phyloP scores from a whole-genome alignment of 1,140 invertebrate genomes.

The Globodera ellingtonae region DNA sequence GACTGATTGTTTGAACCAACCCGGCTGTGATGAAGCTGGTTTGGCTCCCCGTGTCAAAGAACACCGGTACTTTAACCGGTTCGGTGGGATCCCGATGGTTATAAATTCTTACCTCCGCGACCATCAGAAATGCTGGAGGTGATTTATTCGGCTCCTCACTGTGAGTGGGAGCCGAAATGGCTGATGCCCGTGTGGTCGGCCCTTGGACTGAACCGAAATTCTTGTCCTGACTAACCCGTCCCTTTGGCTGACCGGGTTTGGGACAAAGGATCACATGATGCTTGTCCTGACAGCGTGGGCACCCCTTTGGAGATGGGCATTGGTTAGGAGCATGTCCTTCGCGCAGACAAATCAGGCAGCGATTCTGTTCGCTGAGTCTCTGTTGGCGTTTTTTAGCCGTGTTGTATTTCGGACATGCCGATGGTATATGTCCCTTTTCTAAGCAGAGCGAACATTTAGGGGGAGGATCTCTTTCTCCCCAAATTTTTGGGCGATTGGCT shows the following conservation, averaged over 20 bases:
- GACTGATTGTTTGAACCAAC: neutral
- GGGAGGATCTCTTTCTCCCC: neutral
- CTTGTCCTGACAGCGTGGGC: slow-evolving; percentile 6
- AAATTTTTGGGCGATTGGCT: too few species aligned
- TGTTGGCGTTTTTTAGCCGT: slow-evolving; percentile 13
- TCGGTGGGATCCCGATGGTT: neutral
- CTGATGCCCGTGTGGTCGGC: too few species aligned
- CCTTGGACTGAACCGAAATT: too few species aligned
- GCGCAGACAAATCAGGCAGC: slow-evolving; percentile 7
- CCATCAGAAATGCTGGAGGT: neutral
- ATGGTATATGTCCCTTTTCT: neutral
- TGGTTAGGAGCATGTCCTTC: neutral
- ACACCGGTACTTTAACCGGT: neutral
- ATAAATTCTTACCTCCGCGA: neutral
- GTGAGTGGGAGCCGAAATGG: too few species aligned
- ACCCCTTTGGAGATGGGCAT: neutral
- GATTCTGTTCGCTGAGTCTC: slow-evolving; percentile 17
- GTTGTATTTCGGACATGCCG: neutral
- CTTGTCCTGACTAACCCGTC: too few species aligned
- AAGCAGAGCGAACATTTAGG: neutral
- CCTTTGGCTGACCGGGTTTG: neutral
- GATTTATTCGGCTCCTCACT: too few species aligned
- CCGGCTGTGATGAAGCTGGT: neutral
- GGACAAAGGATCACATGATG: slow-evolving; percentile 17
- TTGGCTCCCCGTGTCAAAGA: slow-evolving; percentile 9